Evolutionary conservation across 2,113 vertebrate genomes (phyloP).

Genomic region (Synchiropus splendidus): DNA sequence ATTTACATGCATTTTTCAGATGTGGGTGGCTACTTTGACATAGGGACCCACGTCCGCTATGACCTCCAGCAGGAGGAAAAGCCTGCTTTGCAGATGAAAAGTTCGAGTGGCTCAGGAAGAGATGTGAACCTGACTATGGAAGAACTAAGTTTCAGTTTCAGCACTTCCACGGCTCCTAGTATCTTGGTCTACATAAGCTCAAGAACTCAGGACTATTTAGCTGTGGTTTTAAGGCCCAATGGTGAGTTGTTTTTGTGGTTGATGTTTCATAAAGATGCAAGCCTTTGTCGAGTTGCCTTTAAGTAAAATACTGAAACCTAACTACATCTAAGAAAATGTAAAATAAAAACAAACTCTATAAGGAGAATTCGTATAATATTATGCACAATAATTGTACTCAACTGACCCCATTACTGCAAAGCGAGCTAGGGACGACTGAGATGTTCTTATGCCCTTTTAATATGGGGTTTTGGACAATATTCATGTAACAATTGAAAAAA

Average conservation of each 20-base stretch:
- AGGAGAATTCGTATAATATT: too few relatives aligned
- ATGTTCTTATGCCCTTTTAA: too few relatives aligned
- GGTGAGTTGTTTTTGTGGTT: constrained; percentile 62
- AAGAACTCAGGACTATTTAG: constrained; percentile 82
- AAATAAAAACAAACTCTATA: too few relatives aligned
- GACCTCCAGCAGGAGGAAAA: constrained; percentile 70
- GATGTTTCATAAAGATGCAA: too few relatives aligned
- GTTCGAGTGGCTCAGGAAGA: constrained; percentile 5
- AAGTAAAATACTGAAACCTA: too few relatives aligned
- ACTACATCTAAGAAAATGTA: too few relatives aligned
- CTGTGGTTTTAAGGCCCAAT: constrained; percentile 78
- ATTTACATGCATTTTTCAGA: constrained; percentile 56
- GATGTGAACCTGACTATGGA: constrained; percentile 67
- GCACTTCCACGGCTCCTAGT: constrained; percentile 83
- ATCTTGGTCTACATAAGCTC: constrained; percentile 88
- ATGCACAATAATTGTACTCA: too few relatives aligned
- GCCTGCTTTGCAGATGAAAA: constrained; percentile 38
- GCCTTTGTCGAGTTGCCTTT: too few relatives aligned
- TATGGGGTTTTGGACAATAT: too few relatives aligned
- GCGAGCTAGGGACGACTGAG: too few relatives aligned
- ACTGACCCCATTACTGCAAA: too few relatives aligned
- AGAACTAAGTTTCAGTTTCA: constrained; percentile 88
- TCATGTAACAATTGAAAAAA: not conserved
- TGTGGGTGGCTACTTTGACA: constrained; percentile 93
- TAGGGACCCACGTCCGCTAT: constrained; percentile 86